A percentile compares a stretch with the other conserved stretches of the same genome.
Conservation (phyloP, 2,888 invertebrate species). For the Phaedon cochleariae region DNA sequence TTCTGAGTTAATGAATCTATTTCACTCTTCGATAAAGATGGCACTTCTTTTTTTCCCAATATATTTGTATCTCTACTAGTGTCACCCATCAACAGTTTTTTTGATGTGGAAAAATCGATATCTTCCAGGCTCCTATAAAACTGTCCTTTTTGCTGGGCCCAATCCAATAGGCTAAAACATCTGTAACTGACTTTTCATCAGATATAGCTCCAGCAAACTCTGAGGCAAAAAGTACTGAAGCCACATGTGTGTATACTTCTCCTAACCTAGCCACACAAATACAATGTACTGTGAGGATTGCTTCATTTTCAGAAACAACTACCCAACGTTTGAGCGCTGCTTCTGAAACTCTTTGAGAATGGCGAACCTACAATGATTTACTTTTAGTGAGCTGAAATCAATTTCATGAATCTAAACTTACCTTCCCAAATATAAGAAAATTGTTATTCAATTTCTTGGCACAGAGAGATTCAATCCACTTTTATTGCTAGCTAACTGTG, state of each 20-base stretch:
- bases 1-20: neutral
- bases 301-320: slow-evolving; percentile 23
- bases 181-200: slow-evolving; percentile 4
- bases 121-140: neutral
- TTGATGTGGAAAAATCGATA: neutral
- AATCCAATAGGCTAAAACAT: slow-evolving; percentile 5
- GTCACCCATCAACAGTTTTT: slow-evolving; percentile 1
- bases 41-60: neutral
- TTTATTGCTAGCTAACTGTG: neutral
- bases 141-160: slow-evolving; percentile 2
- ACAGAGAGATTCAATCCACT: no score
- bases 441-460: no score
- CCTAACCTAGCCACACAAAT: slow-evolving; percentile 35
- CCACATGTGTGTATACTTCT: slow-evolving; percentile 35
- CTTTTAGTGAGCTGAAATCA: neutral
- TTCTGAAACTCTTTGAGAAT: slow-evolving; percentile 29
- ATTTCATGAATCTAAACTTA: neutral
- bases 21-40: neutral
- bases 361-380: slow-evolving; percentile 26
- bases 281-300: slow-evolving; percentile 29
- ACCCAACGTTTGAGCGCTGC: slow-evolving; percentile 16
- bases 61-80: neutral
- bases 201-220: slow-evolving; percentile 1
- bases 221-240: slow-evolving; percentile 24
- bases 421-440: neutral